Evolutionary conservation across 2,888 invertebrate genomes (phyloP).

Genomic region (Kryphioiulus occultus): DNA sequence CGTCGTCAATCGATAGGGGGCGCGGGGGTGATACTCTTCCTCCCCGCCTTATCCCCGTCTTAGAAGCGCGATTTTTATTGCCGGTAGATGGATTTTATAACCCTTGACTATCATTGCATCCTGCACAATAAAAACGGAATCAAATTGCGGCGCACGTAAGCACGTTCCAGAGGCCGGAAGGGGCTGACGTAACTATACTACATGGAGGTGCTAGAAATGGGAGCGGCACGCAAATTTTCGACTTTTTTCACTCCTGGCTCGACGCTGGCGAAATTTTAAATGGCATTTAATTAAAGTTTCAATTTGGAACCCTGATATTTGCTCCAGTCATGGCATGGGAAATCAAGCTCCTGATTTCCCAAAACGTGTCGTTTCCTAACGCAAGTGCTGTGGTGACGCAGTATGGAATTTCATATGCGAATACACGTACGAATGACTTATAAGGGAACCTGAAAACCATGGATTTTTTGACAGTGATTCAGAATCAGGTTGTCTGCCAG

Average conservation of each 20-base stretch:
- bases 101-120: slow-evolving; percentile 15
- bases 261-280: not conserved
- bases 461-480: too few species aligned
- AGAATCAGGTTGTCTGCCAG: too few species aligned
- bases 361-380: too few species aligned
- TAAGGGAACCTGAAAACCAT: too few species aligned
- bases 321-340: not conserved
- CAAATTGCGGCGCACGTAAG: not conserved
- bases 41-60: not conserved
- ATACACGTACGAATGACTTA: too few species aligned
- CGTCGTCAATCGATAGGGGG: not conserved
- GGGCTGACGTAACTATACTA: too few species aligned
- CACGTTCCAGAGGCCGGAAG: not conserved
- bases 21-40: not conserved
- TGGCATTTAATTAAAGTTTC: not conserved
- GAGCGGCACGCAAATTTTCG: not conserved
- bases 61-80: not conserved
- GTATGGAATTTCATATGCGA: too few species aligned
- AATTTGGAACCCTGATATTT: not conserved
- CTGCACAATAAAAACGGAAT: slow-evolving; percentile 6
- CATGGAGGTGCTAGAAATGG: not conserved
- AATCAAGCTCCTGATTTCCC: too few species aligned
- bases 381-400: too few species aligned
- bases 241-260: not conserved
- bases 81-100: slow-evolving; percentile 18